Conservation (phyloP, 2,888 invertebrate genomes). For the Ellobium chinense region DNA sequence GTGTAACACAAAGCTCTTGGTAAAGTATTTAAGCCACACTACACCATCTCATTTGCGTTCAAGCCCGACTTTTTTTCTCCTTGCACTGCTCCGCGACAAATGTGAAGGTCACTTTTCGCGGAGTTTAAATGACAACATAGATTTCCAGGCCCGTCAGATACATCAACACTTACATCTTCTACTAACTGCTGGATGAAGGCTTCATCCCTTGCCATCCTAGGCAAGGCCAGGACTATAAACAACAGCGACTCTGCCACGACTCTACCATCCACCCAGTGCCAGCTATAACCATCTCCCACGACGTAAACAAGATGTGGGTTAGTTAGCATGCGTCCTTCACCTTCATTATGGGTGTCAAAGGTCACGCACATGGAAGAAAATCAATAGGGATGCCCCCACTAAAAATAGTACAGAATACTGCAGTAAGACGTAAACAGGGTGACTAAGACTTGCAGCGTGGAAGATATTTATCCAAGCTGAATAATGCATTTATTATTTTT, state of each 20-base stretch:
- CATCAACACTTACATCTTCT: conserved; percentile 41
- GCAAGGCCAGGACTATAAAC: background rate
- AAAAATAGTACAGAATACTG: background rate
- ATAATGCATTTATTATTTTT: too few species aligned
- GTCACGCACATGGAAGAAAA: conserved; percentile 48
- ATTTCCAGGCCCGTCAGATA: too few species aligned
- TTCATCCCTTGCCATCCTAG: conserved; percentile 27
- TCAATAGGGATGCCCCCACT: background rate
- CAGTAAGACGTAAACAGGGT: background rate
- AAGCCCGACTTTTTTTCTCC: too few species aligned
- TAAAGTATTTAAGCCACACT: too few species aligned
- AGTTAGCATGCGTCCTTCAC: conserved; percentile 47
- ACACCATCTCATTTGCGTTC: too few species aligned
- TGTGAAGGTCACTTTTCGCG: conserved; percentile 23
- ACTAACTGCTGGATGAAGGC: conserved; percentile 34
- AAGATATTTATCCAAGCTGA: too few species aligned
- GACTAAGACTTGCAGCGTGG: too few species aligned
- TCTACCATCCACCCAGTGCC: background rate
- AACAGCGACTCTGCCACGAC: background rate
- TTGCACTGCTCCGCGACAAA: too few species aligned
- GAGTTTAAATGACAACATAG: too few species aligned
- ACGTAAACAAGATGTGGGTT: conserved; percentile 40
- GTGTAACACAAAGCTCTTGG: too few species aligned
- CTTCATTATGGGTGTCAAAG: conserved; percentile 43
- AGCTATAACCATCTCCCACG: background rate